phyloP scores from a whole-genome alignment of 1,140 invertebrate genomes.

The Nasonia giraulti region DNA sequence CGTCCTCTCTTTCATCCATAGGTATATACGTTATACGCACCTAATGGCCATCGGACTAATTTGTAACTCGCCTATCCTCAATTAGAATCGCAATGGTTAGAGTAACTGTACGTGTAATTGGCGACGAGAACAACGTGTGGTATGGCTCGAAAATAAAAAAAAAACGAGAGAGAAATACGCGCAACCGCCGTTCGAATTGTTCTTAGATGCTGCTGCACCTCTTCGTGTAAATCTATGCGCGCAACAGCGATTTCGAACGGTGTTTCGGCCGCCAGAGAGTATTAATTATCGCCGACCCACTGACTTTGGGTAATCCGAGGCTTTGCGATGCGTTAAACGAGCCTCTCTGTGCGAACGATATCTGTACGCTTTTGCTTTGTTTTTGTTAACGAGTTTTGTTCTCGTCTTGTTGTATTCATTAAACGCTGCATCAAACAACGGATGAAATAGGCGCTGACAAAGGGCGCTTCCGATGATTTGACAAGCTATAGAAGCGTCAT shows the following conservation, averaged over 20 bases:
- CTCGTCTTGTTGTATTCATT: neutral
- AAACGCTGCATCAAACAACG: too few species aligned
- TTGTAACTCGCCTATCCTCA: constrained; percentile 35
- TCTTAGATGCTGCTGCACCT: neutral
- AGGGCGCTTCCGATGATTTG: neutral
- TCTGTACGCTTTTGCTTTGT: neutral
- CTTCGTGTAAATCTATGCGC: neutral
- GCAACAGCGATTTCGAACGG: constrained; percentile 25
- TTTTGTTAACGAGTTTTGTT: neutral
- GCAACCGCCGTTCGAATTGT: neutral
- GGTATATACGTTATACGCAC: neutral
- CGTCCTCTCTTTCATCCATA: neutral
- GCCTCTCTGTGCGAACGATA: neutral
- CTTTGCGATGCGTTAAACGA: constrained; percentile 10
- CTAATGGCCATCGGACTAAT: constrained; percentile 31
- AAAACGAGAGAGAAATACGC: neutral
- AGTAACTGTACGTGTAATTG: constrained; percentile 47
- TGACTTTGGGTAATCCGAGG: constrained; percentile 31
- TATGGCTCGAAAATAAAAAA: neutral
- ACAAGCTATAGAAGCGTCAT: neutral
- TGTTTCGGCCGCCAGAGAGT: neutral
- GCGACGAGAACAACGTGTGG: neutral
- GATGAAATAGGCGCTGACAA: neutral
- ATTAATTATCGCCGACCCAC: constrained; percentile 46
- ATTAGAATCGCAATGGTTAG: constrained; percentile 36